Percentiles rank a stretch among this genome's conserved stretches.
Conservation (phyloP, 2,797 vertebrate genomes). For the Ptychadena robeensis region DNA sequence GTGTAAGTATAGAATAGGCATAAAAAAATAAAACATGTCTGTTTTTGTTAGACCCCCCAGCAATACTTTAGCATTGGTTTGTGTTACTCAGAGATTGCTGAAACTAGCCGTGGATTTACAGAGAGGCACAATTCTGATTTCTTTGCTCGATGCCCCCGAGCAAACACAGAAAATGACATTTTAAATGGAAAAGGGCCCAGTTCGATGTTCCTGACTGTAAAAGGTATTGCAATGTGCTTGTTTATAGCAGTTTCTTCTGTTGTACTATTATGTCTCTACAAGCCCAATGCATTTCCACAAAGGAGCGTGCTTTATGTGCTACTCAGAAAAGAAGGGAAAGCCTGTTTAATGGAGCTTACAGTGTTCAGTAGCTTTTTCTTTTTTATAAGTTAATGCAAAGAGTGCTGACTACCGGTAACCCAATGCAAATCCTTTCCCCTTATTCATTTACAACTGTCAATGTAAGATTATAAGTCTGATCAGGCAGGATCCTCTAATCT, state of each 20-base stretch:
- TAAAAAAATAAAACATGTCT: slow-evolving; percentile 10
- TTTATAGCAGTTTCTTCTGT: not conserved
- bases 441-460: not conserved
- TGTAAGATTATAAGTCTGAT: no score
- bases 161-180: slow-evolving; percentile 18
- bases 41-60: slow-evolving; percentile 10
- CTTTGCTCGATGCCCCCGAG: slow-evolving; percentile 17
- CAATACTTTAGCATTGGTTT: slow-evolving; percentile 27
- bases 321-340: not conserved
- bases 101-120: slow-evolving; percentile 5
- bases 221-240: not conserved
- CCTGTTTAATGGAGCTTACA: not conserved
- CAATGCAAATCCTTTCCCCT: not conserved
- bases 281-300: not conserved
- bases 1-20: not conserved
- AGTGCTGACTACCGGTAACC: not conserved
- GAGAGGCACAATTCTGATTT: not conserved
- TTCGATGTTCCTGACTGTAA: not conserved
- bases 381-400: not conserved
- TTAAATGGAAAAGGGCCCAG: slow-evolving; percentile 21
- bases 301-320: not conserved
- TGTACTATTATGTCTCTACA: slow-evolving; percentile 3
- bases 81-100: slow-evolving; percentile 38
- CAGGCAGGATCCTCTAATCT: no score
- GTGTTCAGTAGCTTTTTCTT: not conserved